Base-by-base conservation (phyloP, 1,140 invertebrate genomes). In the Nilaparvata lugens region DNA sequence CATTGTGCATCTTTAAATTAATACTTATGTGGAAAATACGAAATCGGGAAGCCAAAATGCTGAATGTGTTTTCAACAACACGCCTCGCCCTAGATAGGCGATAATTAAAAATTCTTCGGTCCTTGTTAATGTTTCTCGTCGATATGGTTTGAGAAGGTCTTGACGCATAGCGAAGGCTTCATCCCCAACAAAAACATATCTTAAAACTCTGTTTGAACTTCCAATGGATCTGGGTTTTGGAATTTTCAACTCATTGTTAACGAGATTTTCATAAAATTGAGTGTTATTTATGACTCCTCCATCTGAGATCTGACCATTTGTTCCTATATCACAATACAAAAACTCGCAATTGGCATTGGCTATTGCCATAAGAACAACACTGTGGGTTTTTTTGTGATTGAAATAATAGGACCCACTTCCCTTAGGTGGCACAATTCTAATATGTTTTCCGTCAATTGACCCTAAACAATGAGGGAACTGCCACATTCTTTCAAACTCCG, bases 151-250 rank as follows among this genome's bases (percentile, higher is more conserved):
- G 31, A 66, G 63, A 31, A 62, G 62, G 67, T 67, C 78, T 55
- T 76, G 76, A 53, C 60, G 62, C 35, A 79, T 45, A 28, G 74
- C 65, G 68, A 81, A 82, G 48, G 75, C 76, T 55, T 77, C 74
- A 69, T 81, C 77, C 13, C 68, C 77, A 28, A 79, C 64, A 67
- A 80, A 70, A 28, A 73, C 28, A 28, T 28, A 28, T 9, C 9
- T 9, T 4, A 28, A 9, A 28, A 3, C 3, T 3, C 28, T 3
- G 9, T 28, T 9, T 9, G 28, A 28, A 28, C 9, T 28, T 3
- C 4, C 3, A 4, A 28, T 4, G 3, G 3, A 4, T 4, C 4
- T 9, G 3, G 28, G 28, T 48, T 48, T 48, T 3, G 21, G 21
- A 48, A 18, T 48, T 3, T 48, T 18, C 43, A 48, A 21, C 16